Evolutionary conservation across 2,113 vertebrate species (phyloP).

Genomic region (Ochotona curzoniae): DNA sequence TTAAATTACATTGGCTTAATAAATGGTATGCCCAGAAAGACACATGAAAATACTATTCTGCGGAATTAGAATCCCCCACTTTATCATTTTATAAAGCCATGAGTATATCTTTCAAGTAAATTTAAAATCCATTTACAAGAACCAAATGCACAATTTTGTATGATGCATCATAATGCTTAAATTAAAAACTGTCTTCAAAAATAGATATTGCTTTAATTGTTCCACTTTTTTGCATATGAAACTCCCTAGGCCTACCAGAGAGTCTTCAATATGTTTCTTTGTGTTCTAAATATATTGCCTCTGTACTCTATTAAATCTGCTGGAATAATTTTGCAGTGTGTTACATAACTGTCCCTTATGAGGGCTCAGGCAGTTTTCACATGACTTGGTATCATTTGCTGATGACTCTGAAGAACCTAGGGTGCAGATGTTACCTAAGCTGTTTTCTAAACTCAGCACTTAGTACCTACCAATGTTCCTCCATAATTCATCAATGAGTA

Average conservation of each 20-base stretch:
- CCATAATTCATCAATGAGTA: conserved; percentile 28
- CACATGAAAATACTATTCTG: not conserved
- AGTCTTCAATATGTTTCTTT: conserved; percentile 34
- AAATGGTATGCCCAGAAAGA: conserved; percentile 33
- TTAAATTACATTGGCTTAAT: conserved; percentile 50
- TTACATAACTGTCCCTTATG: conserved; percentile 53
- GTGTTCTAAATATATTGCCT: conserved; percentile 42
- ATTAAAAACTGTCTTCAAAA: conserved; percentile 62
- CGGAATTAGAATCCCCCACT: conserved; percentile 9
- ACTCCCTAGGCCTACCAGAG: not conserved
- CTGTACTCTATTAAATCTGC: conserved; percentile 50
- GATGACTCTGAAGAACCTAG: conserved; percentile 4
- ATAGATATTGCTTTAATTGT: conserved; percentile 39
- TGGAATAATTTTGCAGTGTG: conserved; percentile 55
- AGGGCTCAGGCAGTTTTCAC: conserved; percentile 28
- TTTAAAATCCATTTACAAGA: conserved; percentile 56
- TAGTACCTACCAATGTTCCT: conserved; percentile 13
- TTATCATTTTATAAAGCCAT: conserved; percentile 25
- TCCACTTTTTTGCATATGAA: conserved; percentile 41
- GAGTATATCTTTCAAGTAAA: conserved; percentile 32
- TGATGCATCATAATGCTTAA: conserved; percentile 35
- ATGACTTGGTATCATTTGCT: conserved; percentile 30
- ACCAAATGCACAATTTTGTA: conserved; percentile 19
- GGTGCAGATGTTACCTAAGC: conserved; percentile 29
- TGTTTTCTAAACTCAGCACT: conserved; percentile 62